Evolutionary conservation across 2,797 vertebrate genomes (phyloP).

Genomic region (Amblyraja radiata): DNA sequence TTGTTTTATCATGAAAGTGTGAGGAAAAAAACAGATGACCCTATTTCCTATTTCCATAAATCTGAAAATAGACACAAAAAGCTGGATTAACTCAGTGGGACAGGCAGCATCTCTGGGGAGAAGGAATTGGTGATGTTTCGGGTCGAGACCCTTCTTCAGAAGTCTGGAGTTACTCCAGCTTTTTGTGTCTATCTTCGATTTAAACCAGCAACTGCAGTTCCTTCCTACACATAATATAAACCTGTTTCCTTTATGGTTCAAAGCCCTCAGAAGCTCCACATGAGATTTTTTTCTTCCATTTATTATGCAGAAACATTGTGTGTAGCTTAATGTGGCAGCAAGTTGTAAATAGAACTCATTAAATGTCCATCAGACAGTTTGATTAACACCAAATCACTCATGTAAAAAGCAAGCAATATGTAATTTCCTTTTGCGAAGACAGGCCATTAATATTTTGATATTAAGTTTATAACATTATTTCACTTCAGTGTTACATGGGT

Average conservation of each 20-base stretch:
- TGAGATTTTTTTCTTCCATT: neutral
- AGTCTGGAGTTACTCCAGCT: too few relatives aligned
- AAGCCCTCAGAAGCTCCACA: neutral
- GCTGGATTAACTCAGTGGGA: too few relatives aligned
- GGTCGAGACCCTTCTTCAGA: too few relatives aligned
- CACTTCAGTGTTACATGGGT: neutral
- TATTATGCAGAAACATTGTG: neutral
- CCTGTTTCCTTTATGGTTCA: neutral
- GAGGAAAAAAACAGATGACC: too few relatives aligned
- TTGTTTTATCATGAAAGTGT: too few relatives aligned
- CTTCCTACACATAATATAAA: neutral
- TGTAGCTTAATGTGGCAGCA: neutral
- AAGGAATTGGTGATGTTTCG: too few relatives aligned
- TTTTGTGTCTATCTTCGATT: too few relatives aligned
- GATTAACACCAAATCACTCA: constrained; percentile 24
- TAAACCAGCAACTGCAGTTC: too few relatives aligned
- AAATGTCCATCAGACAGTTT: constrained; percentile 24
- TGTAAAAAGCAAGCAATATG: neutral
- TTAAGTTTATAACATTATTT: neutral
- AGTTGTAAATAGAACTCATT: constrained; percentile 10
- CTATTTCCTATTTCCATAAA: too few relatives aligned
- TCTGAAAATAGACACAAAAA: too few relatives aligned
- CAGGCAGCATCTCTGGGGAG: too few relatives aligned
- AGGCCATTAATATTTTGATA: neutral
- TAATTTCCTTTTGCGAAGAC: neutral